Percentiles rank a stretch among this genome's conserved stretches.
Evolutionary conservation across 2,113 vertebrate species (phyloP).

Genomic region (Prinia subflava): DNA sequence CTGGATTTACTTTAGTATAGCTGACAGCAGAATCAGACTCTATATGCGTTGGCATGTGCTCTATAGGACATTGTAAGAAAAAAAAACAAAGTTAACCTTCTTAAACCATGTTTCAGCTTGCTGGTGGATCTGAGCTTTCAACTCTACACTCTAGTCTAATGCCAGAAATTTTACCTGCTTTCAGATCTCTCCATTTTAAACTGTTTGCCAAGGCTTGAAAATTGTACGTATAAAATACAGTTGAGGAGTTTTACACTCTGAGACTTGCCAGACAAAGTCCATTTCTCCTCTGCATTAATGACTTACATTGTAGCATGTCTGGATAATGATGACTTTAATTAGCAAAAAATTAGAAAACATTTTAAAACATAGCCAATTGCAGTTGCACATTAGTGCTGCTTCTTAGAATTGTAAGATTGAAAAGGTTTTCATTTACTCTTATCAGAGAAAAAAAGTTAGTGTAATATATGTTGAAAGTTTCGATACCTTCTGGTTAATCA

Average conservation of each 20-base stretch:
- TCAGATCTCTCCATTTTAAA: conserved; percentile 44
- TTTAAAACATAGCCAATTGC: background rate
- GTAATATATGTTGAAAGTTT: background rate
- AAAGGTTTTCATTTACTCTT: background rate
- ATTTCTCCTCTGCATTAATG: background rate
- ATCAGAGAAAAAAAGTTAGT: background rate
- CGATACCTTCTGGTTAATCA: background rate
- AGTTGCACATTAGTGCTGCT: background rate
- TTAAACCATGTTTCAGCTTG: conserved; percentile 48
- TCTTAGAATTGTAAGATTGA: background rate
- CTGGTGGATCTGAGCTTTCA: conserved; percentile 32
- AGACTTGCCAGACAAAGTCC: conserved; percentile 3
- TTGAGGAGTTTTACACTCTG: background rate
- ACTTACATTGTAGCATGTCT: background rate
- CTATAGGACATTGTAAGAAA: conserved; percentile 51
- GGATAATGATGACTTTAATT: background rate
- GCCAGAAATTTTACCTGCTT: conserved; percentile 42
- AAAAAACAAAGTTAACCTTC: conserved; percentile 33
- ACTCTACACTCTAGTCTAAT: conserved; percentile 29
- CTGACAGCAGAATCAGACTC: conserved; percentile 41
- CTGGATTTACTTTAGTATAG: conserved; percentile 29
- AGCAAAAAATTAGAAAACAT: background rate
- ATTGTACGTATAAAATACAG: conserved; percentile 47
- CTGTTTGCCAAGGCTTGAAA: conserved; percentile 31
- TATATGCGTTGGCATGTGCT: conserved; percentile 15